These are phyloP conservation scores for Acrobasis consociella DNA, from an alignment of 2,888 invertebrate species.

Conservation along the genomic window DNA sequence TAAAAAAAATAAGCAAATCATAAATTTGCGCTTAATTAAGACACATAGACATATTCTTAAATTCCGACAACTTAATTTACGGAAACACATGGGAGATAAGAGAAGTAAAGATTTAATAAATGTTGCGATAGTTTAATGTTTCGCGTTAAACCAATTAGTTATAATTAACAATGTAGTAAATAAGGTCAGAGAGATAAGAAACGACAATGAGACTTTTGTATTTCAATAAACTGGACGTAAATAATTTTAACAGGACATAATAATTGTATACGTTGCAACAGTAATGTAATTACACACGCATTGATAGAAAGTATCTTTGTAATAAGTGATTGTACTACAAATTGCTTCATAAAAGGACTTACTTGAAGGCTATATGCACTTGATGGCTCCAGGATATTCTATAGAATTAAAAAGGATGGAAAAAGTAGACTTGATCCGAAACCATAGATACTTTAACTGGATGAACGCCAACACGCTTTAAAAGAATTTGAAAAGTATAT, in stretches of 20 bases:
- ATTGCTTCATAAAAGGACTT: no score
- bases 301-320: not conserved
- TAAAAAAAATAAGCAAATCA: not conserved
- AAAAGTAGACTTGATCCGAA: no score
- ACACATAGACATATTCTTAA: not conserved
- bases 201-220: slow-evolving; percentile 5
- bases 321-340: not conserved
- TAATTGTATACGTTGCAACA: not conserved
- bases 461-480: no score
- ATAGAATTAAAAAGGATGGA: no score
- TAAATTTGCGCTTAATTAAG: not conserved
- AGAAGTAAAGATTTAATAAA: slow-evolving; percentile 7
- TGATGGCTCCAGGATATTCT: no score
- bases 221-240: not conserved
- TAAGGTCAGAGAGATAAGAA: slow-evolving; percentile 11
- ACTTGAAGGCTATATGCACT: no score
- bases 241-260: no score
- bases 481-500: no score
- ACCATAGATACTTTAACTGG: no score
- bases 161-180: slow-evolving; percentile 9
- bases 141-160: slow-evolving; percentile 7
- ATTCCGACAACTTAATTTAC: slow-evolving; percentile 15
- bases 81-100: slow-evolving; percentile 1
- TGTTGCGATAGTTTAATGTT: slow-evolving; percentile 2
- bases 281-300: not conserved